A percentile compares a stretch with the other conserved stretches of the same genome.
These are phyloP conservation scores for Pungitius pungitius DNA, from an alignment of 2,113 vertebrate genomes.

Conservation along the genomic window DNA sequence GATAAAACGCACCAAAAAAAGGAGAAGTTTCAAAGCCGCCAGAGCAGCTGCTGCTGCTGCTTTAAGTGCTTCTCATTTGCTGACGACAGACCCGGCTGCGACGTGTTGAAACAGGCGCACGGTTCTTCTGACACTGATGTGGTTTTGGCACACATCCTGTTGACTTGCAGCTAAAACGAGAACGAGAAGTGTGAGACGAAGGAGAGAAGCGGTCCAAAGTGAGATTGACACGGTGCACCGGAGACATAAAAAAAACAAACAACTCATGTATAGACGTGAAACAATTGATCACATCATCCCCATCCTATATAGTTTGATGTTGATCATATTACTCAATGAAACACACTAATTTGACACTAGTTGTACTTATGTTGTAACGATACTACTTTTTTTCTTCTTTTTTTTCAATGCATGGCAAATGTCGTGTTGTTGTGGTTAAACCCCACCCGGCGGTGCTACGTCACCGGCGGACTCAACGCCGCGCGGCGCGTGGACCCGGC, in stretches of 20 bases:
- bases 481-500: conserved; percentile 1
- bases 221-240: conserved; percentile 26
- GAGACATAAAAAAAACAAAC: background rate
- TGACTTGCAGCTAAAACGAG: conserved; percentile 80
- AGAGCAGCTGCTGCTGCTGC: conserved; percentile 27
- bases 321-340: background rate
- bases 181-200: conserved; percentile 68
- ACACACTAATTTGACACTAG: background rate
- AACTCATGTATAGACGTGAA: background rate
- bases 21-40: background rate
- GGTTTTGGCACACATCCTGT: conserved; percentile 85
- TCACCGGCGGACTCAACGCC: background rate
- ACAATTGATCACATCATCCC: background rate
- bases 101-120: conserved; percentile 79
- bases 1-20: background rate
- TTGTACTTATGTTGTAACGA: too few species aligned
- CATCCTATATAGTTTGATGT: background rate
- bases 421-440: conserved; percentile 7
- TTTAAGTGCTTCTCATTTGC: conserved; percentile 52
- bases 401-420: conserved; percentile 4
- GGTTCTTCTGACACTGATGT: conserved; percentile 71
- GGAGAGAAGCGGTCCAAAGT: conserved; percentile 23
- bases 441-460: background rate
- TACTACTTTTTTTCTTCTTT: too few species aligned
- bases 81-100: conserved; percentile 37